Evolutionary conservation across 2,113 vertebrate genomes (phyloP), one percentile per base, ranked within the genome.

Genomic region (Rutilus rutilus): DNA sequence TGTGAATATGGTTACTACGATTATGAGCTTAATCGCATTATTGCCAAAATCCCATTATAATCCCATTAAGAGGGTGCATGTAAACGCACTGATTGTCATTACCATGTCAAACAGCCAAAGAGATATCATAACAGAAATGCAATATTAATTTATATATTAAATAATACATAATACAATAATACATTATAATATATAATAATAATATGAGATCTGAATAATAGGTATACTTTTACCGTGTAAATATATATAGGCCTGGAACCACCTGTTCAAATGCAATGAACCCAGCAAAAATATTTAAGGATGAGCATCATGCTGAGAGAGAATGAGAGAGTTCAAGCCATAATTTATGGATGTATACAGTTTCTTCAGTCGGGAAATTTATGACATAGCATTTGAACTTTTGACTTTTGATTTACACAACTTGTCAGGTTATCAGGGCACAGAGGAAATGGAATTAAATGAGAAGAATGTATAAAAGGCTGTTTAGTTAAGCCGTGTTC

Each of bases 401-500:
- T 71, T 74, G 86, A 88, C 81, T 86, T 87, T 86, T 91, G 87
- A 91, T 90, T 91, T 90, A 90, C 86, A 84, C 82, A 83, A 80
- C 79, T 59, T 87, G 89, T 91, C 86, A 88, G 84, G 71, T 85
- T 86, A 82, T 88, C 67, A 85, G 87, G 85, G 83, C 71, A 73
- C 42, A 64, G 76, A 86, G 87, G 89, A 89, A 90, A 87, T 27
- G 60, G 10, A 91, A 87, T 87, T 84, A 87, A 86, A 89, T 88
- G 85, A 89, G 75, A 71, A 15, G 23, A 75, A 84, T 71, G 83
- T 85, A 89, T 87, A 57, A 89, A 89, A 64, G 85, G 27, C 76
- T 85, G 82, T 86, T 90, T 88, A 76, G 80, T 85, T 91, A 74
- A 57, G 39, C 69, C 74, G 45, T 27, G 23, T 71, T 83, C 50